Conservation (phyloP, 2,888 invertebrate genomes). For the Germaria angustata region DNA sequence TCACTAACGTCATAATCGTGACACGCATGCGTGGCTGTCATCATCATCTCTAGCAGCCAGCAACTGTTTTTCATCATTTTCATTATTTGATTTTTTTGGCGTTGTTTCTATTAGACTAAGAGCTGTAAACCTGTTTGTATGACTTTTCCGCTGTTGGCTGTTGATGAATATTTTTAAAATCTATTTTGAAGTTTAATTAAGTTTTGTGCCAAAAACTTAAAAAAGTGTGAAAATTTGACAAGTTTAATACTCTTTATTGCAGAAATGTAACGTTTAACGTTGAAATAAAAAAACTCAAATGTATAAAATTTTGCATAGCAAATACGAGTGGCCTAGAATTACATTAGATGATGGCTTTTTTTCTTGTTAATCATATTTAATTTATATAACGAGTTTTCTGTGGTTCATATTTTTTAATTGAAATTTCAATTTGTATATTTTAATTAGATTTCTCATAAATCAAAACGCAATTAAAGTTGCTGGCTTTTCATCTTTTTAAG, state of each 20-base stretch:
- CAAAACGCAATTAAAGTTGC: constrained; percentile 60
- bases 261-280: neutral
- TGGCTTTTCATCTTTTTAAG: constrained; percentile 35
- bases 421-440: constrained; percentile 66
- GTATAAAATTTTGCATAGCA: neutral
- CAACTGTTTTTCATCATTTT: constrained; percentile 39
- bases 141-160: constrained; percentile 41
- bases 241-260: constrained; percentile 74
- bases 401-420: constrained; percentile 53
- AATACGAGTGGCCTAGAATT: constrained; percentile 70
- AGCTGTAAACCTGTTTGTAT: constrained; percentile 45
- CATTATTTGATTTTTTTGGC: neutral
- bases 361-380: constrained; percentile 49
- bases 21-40: constrained; percentile 64
- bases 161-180: constrained; percentile 68
- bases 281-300: constrained; percentile 2
- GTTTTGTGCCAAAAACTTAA: constrained; percentile 77
- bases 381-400: constrained; percentile 35
- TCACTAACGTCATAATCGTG: constrained; percentile 31
- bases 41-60: constrained; percentile 37
- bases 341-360: constrained; percentile 38
- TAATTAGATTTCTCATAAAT: constrained; percentile 66
- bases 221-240: constrained; percentile 79
- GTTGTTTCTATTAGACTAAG: too few species aligned
- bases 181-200: constrained; percentile 77